Percentiles rank a stretch among this genome's conserved stretches.
These are phyloP conservation scores for Meganola albula DNA, from an alignment of 2,888 invertebrate genomes.

Conservation along the genomic window DNA sequence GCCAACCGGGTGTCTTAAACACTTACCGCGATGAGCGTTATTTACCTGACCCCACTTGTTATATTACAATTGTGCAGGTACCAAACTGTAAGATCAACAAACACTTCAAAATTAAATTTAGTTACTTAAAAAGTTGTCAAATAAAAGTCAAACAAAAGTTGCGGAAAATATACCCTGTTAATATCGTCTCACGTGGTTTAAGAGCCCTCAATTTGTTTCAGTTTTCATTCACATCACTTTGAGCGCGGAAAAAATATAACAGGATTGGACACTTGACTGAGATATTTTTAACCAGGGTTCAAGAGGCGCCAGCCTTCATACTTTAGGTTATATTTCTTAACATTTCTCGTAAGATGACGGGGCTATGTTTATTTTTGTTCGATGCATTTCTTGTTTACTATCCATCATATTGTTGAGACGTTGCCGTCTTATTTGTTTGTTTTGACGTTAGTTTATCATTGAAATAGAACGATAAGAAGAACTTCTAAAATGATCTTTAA, in stretches of 20 bases:
- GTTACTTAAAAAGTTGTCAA: neutral
- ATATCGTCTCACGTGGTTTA: slow-evolving; percentile 8
- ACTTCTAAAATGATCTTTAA: no score
- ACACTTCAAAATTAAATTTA: neutral
- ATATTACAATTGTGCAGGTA: no score
- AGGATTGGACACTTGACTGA: slow-evolving; percentile 20
- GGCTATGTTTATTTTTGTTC: slow-evolving; percentile 59
- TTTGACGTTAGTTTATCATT: no score
- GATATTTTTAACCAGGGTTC: slow-evolving; percentile 51
- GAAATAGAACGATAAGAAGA: no score
- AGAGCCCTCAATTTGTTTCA: slow-evolving; percentile 9
- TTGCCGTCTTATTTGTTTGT: slow-evolving; percentile 45
- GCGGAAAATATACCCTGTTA: neutral
- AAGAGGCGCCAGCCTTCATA: slow-evolving; percentile 39
- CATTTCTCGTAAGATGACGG: slow-evolving; percentile 43
- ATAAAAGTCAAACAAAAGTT: neutral
- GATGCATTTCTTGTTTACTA: slow-evolving; percentile 59
- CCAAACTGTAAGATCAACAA: neutral
- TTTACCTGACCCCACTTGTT: no score
- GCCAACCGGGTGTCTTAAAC: no score
- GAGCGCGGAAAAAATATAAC: slow-evolving; percentile 12
- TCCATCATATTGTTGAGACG: slow-evolving; percentile 60
- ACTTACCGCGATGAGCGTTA: no score
- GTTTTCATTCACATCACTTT: slow-evolving; percentile 10
- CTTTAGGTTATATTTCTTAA: slow-evolving; percentile 46